Evolutionary conservation across 2,888 invertebrate species (phyloP).

Genomic region (Morpho achilles): DNA sequence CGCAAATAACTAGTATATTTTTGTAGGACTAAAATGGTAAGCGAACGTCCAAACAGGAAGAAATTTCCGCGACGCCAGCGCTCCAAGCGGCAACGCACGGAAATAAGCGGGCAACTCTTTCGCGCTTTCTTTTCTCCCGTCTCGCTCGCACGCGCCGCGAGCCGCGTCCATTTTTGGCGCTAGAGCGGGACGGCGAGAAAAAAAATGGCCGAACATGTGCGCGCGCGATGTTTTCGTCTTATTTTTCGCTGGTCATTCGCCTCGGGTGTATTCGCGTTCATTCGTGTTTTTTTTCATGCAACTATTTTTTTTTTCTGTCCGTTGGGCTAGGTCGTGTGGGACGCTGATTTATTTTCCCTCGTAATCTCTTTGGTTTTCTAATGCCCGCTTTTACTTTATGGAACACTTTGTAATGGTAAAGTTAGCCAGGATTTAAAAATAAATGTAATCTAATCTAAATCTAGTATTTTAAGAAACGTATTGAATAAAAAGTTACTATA

Average conservation of each 20-base stretch:
- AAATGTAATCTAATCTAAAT: too few species aligned
- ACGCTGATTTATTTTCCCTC: slow-evolving; percentile 50
- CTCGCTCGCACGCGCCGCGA: slow-evolving; percentile 44
- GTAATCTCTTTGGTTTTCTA: slow-evolving; percentile 48
- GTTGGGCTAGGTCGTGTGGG: slow-evolving; percentile 66
- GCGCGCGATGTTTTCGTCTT: slow-evolving; percentile 67
- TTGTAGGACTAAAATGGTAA: slow-evolving; percentile 44
- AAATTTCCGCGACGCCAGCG: slow-evolving; percentile 55
- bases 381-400: slow-evolving; percentile 44
- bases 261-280: slow-evolving; percentile 64
- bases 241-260: slow-evolving; percentile 75
- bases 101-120: slow-evolving; percentile 67
- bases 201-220: slow-evolving; percentile 76
- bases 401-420: slow-evolving; percentile 31
- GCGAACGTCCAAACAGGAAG: slow-evolving; percentile 65
- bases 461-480: too few species aligned
- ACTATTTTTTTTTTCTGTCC: slow-evolving; percentile 46
- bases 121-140: slow-evolving; percentile 67
- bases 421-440: too few species aligned
- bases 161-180: slow-evolving; percentile 57
- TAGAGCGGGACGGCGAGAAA: slow-evolving; percentile 57
- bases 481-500: too few species aligned
- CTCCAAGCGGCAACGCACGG: slow-evolving; percentile 57
- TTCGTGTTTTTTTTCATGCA: slow-evolving; percentile 44
- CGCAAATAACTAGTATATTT: slow-evolving; percentile 25